These are phyloP conservation scores for Pycnomerus fuliginosus DNA, from an alignment of 2,888 invertebrate species.

Conservation along the genomic window DNA sequence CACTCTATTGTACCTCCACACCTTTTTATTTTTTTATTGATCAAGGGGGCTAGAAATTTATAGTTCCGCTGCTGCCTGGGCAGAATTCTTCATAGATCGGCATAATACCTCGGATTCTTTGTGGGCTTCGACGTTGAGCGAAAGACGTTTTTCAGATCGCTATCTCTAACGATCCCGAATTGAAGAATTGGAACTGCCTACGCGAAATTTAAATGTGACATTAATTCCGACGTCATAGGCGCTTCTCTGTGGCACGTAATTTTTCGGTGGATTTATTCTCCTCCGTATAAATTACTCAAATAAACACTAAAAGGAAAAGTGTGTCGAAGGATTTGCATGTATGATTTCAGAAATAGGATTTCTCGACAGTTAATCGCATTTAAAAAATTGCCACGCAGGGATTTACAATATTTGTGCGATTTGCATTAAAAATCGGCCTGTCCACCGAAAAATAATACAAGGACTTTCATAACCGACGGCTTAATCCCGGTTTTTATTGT, in stretches of 20 bases:
- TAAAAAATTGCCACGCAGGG: conserved; percentile 23
- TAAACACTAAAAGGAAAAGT: conserved; percentile 38
- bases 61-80: too few species aligned
- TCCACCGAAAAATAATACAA: conserved; percentile 11
- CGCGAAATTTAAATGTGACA: too few species aligned
- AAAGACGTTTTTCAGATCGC: too few species aligned
- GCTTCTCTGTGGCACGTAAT: conserved; percentile 7
- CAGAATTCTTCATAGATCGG: too few species aligned
- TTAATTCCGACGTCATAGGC: too few species aligned
- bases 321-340: conserved; percentile 28
- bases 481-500: conserved; percentile 15
- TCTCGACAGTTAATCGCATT: conserved; percentile 18
- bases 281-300: conserved; percentile 34
- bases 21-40: too few species aligned
- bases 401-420: conserved; percentile 11
- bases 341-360: conserved; percentile 15
- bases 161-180: too few species aligned
- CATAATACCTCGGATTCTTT: too few species aligned
- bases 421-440: conserved; percentile 13
- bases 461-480: conserved; percentile 10
- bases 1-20: too few species aligned
- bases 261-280: conserved; percentile 29
- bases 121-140: too few species aligned
- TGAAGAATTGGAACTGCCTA: too few species aligned
- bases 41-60: too few species aligned